Evolutionary conservation across 2,888 invertebrate species (phyloP), one percentile per base, ranked within the genome.

Genomic region (Mesochorus sp.): DNA sequence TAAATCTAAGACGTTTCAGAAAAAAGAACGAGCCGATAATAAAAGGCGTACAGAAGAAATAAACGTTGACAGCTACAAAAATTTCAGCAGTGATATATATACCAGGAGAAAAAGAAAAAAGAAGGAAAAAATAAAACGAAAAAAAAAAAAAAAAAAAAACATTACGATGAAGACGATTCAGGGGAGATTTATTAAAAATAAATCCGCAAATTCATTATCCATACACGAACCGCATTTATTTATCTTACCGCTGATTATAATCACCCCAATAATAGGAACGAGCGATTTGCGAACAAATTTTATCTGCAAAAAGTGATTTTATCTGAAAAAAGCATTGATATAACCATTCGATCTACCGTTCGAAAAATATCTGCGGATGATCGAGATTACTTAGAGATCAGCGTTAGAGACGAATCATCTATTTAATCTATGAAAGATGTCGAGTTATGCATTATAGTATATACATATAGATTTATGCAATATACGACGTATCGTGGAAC

Each of bases 1-100:
- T 90, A 88, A 89, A 89, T 89, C 88, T 83, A 84, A 88, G 87
- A 88, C 87, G 85, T 86, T 86, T 81, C 81, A 79, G 76, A 31
- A 67, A 55, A 75, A 47, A 28, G 42, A 59, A 51, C 62, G 66
- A 71, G 66, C 31, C 61, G 64, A 66, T 70, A 74, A 74, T 74
- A 66, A 74, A 78, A 78, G 44, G 78, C 49, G 73, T 59, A 31
- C 51, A 17, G 39, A 51, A 51, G 39, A 59, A 70, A 78, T 70
- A 78, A 74, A 74, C 28, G 57, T 68, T 64, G 24, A 55, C 34
- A 39, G 42, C 31, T 31, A 47, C 53, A 31, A 28, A 49, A 75
- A 14, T 17, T 8, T 12, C 17, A 26, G 47, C 8, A 26, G 24
- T 19, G 37, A 49, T 55, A 59, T 66, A 73, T 55, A 62, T 31